phyloP scores from a whole-genome alignment of 2,113 vertebrate genomes.

The Andinoacara biseriatus region DNA sequence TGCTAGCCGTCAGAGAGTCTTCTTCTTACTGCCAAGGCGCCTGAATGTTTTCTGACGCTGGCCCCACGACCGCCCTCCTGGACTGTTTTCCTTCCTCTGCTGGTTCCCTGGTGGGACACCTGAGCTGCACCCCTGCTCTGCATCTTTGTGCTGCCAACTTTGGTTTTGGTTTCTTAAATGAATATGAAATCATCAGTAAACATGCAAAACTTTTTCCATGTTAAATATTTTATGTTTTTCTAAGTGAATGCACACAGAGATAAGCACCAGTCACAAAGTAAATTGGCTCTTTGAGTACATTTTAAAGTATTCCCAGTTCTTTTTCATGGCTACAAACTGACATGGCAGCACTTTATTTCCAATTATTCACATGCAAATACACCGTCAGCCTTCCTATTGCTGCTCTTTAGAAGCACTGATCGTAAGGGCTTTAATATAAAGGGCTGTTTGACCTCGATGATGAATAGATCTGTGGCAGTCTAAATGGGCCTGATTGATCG shows the following conservation, averaged over 20 bases:
- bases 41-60: too few species aligned
- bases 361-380: background rate
- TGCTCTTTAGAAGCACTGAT: conserved; percentile 17
- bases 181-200: too few species aligned
- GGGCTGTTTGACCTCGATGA: background rate
- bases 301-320: background rate
- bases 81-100: too few species aligned
- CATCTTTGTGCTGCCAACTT: too few species aligned
- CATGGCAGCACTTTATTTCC: background rate
- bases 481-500: conserved; percentile 29
- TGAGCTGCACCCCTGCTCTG: too few species aligned
- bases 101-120: too few species aligned
- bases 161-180: too few species aligned
- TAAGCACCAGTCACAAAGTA: background rate
- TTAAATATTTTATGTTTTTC: too few species aligned
- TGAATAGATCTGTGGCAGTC: conserved; percentile 16
- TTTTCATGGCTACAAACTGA: background rate
- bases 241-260: background rate
- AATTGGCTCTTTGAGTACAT: background rate
- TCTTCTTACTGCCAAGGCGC: too few species aligned
- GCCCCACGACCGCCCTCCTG: too few species aligned
- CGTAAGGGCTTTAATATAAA: background rate
- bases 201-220: too few species aligned
- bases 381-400: background rate
- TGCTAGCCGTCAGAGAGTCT: too few species aligned